A percentile compares a stretch with the other conserved stretches of the same genome.
These are phyloP conservation scores for Lycia hirtaria DNA, from an alignment of 2,888 invertebrate genomes.

Conservation along the genomic window DNA sequence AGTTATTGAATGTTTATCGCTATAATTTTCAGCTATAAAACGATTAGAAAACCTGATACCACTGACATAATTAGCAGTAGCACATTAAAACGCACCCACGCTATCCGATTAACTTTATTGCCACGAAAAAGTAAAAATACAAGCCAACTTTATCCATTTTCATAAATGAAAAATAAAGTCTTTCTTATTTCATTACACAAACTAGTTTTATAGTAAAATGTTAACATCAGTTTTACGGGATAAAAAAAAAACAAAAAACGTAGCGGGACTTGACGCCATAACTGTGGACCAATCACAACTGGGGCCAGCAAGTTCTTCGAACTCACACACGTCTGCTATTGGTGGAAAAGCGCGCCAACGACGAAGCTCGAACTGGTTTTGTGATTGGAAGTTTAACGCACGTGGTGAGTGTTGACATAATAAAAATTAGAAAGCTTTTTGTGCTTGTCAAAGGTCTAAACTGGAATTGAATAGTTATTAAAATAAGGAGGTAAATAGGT, in stretches of 20 bases:
- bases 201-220: constrained; percentile 3
- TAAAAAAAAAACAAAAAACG: constrained; percentile 30
- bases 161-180: background rate
- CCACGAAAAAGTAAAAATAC: background rate
- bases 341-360: constrained; percentile 68
- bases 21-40: constrained; percentile 19
- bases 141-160: background rate
- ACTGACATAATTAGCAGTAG: constrained; percentile 1
- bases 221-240: constrained; percentile 9
- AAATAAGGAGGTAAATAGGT: background rate
- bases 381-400: constrained; percentile 58
- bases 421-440: constrained; percentile 47
- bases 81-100: constrained; percentile 5
- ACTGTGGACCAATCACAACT: constrained; percentile 59
- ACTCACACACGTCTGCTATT: constrained; percentile 62
- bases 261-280: constrained; percentile 45
- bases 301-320: constrained; percentile 77
- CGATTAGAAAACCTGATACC: constrained; percentile 11
- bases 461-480: constrained; percentile 3
- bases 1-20: background rate
- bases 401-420: constrained; percentile 47
- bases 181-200: background rate
- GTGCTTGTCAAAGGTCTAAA: constrained; percentile 5
- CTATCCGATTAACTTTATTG: background rate
- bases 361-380: constrained; percentile 62